Evolutionary conservation across 1,140 invertebrate species (phyloP).

Genomic region (Ephestia elutella): DNA sequence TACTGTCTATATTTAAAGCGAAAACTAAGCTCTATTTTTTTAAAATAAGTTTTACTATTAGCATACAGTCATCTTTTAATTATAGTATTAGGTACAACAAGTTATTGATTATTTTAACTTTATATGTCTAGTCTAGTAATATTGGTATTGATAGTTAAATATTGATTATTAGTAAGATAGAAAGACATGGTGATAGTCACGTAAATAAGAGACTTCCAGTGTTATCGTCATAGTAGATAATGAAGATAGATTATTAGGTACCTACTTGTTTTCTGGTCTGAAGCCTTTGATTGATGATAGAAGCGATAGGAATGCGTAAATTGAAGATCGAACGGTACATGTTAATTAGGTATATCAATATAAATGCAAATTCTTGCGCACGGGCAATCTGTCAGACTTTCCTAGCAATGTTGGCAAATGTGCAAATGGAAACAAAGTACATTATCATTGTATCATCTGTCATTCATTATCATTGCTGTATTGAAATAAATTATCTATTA

Average conservation of each 20-base stretch:
- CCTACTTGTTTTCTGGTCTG: constrained; percentile 3
- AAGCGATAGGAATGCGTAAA: not conserved
- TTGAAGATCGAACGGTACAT: not conserved
- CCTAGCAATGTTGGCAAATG: not conserved
- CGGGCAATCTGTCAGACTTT: not conserved
- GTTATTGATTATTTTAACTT: too few relatives aligned
- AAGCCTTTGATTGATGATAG: constrained; percentile 1
- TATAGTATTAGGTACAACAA: too few relatives aligned
- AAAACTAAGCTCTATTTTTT: too few relatives aligned
- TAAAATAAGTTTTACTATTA: too few relatives aligned
- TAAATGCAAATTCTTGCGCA: not conserved
- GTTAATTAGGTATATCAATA: constrained; percentile 3
- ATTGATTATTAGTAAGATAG: not conserved
- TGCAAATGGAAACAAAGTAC: not conserved
- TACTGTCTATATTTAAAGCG: too few relatives aligned
- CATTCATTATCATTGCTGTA: too few relatives aligned
- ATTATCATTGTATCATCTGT: not conserved
- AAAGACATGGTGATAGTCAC: not conserved
- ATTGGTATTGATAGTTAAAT: not conserved
- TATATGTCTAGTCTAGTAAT: not conserved
- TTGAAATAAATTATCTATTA: too few relatives aligned
- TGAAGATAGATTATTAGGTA: not conserved
- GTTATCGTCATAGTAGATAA: not conserved
- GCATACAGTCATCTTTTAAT: too few relatives aligned
- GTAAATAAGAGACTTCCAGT: not conserved